phyloP scores from a whole-genome alignment of 2,888 invertebrate genomes.

The Ornithoptera alexandrae region DNA sequence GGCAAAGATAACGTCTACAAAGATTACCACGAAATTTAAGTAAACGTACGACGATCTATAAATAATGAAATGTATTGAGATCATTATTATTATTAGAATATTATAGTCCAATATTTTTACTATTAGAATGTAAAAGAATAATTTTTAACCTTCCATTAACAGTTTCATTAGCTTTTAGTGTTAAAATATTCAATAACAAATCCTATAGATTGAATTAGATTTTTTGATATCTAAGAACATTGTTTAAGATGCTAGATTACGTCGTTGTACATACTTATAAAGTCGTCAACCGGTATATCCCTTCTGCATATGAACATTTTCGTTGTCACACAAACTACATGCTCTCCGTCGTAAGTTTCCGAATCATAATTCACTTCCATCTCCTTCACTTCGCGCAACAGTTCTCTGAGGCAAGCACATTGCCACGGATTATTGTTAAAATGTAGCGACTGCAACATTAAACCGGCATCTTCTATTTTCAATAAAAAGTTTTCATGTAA shows the following conservation, averaged over 20 bases:
- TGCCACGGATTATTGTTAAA: constrained; percentile 37
- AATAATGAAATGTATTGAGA: no score
- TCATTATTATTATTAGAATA: no score
- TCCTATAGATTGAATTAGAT: no score
- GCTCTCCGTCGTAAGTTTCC: constrained; percentile 45
- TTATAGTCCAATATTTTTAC: no score
- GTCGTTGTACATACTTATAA: constrained; percentile 43
- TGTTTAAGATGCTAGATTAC: not conserved
- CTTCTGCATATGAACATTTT: constrained; percentile 51
- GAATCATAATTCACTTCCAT: constrained; percentile 47
- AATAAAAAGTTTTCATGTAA: constrained; percentile 33
- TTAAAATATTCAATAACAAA: no score
- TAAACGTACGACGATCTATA: no score
- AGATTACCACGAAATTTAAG: no score
- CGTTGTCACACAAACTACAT: constrained; percentile 51
- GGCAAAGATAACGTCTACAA: no score
- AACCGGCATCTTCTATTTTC: constrained; percentile 26
- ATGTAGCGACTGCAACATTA: constrained; percentile 30
- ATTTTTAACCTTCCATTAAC: no score
- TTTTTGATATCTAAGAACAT: no score
- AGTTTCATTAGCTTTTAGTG: no score
- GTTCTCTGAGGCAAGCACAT: constrained; percentile 34
- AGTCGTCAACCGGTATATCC: constrained; percentile 43
- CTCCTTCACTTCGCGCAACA: constrained; percentile 33
- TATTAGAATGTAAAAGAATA: no score